A percentile compares a stretch with the other conserved stretches of the same genome.
These are phyloP conservation scores for Gobio gobio DNA, from an alignment of 2,113 vertebrate genomes.

Conservation along the genomic window DNA sequence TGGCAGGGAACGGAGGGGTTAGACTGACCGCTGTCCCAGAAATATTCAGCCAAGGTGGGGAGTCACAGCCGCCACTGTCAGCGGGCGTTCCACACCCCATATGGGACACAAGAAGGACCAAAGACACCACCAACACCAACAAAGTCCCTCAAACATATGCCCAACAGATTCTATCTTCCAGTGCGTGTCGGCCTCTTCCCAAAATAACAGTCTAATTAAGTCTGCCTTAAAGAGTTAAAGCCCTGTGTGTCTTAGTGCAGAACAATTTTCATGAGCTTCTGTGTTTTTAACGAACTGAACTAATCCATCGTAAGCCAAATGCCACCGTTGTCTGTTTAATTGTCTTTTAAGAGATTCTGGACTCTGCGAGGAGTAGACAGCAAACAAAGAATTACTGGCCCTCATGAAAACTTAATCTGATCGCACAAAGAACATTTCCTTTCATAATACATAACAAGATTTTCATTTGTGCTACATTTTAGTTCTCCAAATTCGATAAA, in stretches of 20 bases:
- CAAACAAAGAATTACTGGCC: slow-evolving; percentile 65
- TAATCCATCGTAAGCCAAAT: slow-evolving; percentile 62
- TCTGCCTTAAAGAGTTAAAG: slow-evolving; percentile 21
- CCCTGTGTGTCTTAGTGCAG: slow-evolving; percentile 14
- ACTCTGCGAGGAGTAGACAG: slow-evolving; percentile 53
- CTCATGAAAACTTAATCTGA: slow-evolving; percentile 67
- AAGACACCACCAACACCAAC: slow-evolving; percentile 32
- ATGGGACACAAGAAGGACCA: slow-evolving; percentile 4
- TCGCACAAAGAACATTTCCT: slow-evolving; percentile 56
- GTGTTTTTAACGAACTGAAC: slow-evolving; percentile 64
- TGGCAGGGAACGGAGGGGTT: slow-evolving; percentile 11
- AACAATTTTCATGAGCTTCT: slow-evolving; percentile 1
- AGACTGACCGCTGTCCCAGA: slow-evolving; percentile 6
- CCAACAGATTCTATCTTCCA: slow-evolving; percentile 48
- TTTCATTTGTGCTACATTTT: slow-evolving; percentile 44
- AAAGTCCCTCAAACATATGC: slow-evolving; percentile 31
- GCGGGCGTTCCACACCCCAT: slow-evolving; percentile 1
- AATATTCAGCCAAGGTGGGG: slow-evolving; percentile 18
- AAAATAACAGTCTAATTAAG: slow-evolving; percentile 60
- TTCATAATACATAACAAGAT: slow-evolving; percentile 67
- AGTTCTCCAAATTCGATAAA: slow-evolving; percentile 45
- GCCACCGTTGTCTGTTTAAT: slow-evolving; percentile 59
- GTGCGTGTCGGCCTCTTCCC: slow-evolving; percentile 25
- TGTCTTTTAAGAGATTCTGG: slow-evolving; percentile 64
- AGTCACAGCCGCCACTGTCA: background rate